These are phyloP conservation scores for Rotaria sp. DNA, from an alignment of 2,888 invertebrate species.

Conservation along the genomic window DNA sequence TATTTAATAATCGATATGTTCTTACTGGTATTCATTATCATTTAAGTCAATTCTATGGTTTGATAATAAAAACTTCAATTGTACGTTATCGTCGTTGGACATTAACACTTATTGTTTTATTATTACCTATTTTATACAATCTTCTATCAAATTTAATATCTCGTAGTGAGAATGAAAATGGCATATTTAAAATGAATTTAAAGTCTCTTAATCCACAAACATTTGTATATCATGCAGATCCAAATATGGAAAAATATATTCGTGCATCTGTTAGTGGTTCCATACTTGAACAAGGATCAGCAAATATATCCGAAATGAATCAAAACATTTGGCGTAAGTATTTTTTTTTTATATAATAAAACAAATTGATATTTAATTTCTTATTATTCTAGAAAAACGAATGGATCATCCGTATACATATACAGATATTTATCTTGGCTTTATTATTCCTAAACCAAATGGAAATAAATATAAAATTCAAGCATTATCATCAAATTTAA, in stretches of 20 bases:
- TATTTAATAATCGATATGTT: neutral
- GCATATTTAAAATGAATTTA: neutral
- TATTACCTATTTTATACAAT: neutral
- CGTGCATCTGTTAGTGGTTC: neutral
- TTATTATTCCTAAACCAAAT: neutral
- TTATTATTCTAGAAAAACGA: neutral
- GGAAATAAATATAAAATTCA: neutral
- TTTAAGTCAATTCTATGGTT: neutral
- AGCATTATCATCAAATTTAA: constrained; percentile 19
- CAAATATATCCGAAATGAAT: neutral
- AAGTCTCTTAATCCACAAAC: neutral
- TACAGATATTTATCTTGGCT: neutral
- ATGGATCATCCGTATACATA: neutral
- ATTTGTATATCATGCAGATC: neutral
- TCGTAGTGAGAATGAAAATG: neutral
- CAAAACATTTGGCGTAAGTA: neutral
- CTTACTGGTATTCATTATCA: neutral
- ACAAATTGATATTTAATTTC: neutral
- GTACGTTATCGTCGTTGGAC: constrained; percentile 16
- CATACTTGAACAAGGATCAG: neutral
- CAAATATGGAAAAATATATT: neutral
- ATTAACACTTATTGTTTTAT: neutral
- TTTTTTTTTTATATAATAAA: no score
- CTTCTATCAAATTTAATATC: neutral
- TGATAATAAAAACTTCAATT: neutral